A percentile compares a stretch with the other conserved stretches of the same genome.
Conservation (phyloP, 2,888 invertebrate species). For the Polydrusus pterygomalis region DNA sequence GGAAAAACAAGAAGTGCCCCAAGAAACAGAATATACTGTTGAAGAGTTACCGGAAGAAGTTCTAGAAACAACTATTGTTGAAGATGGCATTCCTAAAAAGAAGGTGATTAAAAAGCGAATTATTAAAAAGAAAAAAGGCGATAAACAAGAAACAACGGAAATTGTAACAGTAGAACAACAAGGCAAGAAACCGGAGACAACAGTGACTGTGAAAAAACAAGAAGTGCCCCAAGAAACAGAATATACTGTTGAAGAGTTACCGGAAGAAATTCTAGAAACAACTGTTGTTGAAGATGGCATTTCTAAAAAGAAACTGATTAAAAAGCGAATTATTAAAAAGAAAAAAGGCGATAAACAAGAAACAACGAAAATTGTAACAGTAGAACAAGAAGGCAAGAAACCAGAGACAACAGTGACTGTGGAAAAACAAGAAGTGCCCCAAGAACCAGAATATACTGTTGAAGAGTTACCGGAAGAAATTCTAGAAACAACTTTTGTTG, state of each 20-base stretch:
- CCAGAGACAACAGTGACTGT: conserved; percentile 43
- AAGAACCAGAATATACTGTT: conserved; percentile 57
- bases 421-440: conserved; percentile 53
- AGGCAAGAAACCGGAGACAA: conserved; percentile 51
- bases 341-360: conserved; percentile 68
- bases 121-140: background rate
- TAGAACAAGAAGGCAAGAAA: conserved; percentile 64
- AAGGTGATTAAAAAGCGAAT: conserved; percentile 34
- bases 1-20: conserved; percentile 50
- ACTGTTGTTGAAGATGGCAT: conserved; percentile 64
- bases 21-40: conserved; percentile 59
- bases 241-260: conserved; percentile 64
- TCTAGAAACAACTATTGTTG: conserved; percentile 66
- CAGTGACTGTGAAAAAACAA: conserved; percentile 57
- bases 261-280: conserved; percentile 57
- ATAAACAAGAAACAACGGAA: conserved; percentile 67
- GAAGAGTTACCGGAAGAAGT: conserved; percentile 58
- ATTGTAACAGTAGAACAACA: conserved; percentile 65
- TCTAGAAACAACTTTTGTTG: conserved; percentile 56
- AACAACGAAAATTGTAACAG: conserved; percentile 61
- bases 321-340: conserved; percentile 62
- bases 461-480: conserved; percentile 57
- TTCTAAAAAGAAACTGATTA: conserved; percentile 48
- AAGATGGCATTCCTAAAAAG: conserved; percentile 66
- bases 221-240: conserved; percentile 42